Base-by-base conservation (phyloP, 2,113 vertebrate genomes). In the Chlamydotis undulata region DNA sequence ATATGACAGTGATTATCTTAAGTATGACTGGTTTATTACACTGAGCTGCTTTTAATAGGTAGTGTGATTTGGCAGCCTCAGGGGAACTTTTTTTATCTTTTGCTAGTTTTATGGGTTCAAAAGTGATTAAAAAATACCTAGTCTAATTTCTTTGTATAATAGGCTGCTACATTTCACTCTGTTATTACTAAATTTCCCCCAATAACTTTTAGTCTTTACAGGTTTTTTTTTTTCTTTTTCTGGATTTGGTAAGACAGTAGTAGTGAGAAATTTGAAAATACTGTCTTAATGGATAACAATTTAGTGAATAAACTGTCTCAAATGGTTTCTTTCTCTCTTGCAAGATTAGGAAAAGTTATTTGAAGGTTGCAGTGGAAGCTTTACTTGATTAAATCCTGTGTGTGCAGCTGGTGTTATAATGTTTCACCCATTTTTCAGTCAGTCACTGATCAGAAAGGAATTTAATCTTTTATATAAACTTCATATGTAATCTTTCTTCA, bases 401-500 rank as follows among this genome's bases (percentile, higher is more conserved):
- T 10, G 5, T 86, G 63, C 47, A 5, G 2, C 41, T 90, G 79
- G 28, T 88, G n/a, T 61, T 93, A 57, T 7, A 73, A 49, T 41
- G 43, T 83, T 89, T 91, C 91, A 89, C 35, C 61, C 22, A n/a
- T 93, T 93, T 95, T 83, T 76, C 45, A 77, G 12, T 80, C 37
- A 77, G 28, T 85, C 78, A 83, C 37, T 80, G 70, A 83, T 85
- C 70, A 93, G 67, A 90, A 95, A 60, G 24, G 10, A 82, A 91
- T 55, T 69, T 90, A 8, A 16, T 90, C 55, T 88, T 93, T 93
- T 90, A 50, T 91, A 57, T 73, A 57, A 94, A 83, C 79, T 83
- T 85, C 14, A 24, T 65, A 28, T 61, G 24, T 88, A 77, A 83
- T 57, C 70, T 87, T 94, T 59, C 43, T 96, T 94, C 60, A 94